Base-by-base conservation (phyloP, 2,797 vertebrate genomes). In the Channa striata region DNA sequence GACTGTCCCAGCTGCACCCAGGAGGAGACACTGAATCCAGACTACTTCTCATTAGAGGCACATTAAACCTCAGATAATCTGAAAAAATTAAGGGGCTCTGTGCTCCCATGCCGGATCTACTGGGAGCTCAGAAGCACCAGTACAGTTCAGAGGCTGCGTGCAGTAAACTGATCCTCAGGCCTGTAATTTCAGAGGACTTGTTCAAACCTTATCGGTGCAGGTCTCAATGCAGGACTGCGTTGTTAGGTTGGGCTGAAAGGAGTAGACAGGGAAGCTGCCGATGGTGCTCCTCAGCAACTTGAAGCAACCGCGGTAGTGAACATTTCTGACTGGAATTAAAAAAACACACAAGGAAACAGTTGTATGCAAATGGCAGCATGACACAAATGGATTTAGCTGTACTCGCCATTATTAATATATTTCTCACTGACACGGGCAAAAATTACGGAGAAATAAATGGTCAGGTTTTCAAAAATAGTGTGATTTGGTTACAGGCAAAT, bases 261-360 rank as follows among this genome's bases (percentile, higher is more conserved):
- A 90, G 77, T 91, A 89, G 87, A 94, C 80, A 4, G 96, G 93
- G 81, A 97, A 96, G 80, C 92, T 85, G 37, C 91, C 78, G 3
- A 95, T 93, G 74, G 91, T 67, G 82, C 94, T 96, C 89, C 93
- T 93, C n/a, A 91, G 94, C 80, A 95, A 83, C 81, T 83, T 91
- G 91, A 97, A 98, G 90, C 97, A 99, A 68, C 98, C 98, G 0
- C 96, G 95, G 88, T 96, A 96, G 68, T 93, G 95, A 83, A 96
- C 93, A 0, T 95, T 97, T 85, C 85, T 95, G 90, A 95, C 94
- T 95, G 88, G 56, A 82, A 63, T 63, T 36, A 69, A 37, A 61
- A 56, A 62, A 50, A 65, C 9, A 73, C n/a, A 80, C 1, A 0
- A 40, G 6, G 4, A 61, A 25, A 56, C 3, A 23, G 63, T 1